Percentiles rank a stretch among this genome's conserved stretches.
Evolutionary conservation across 2,113 vertebrate species (phyloP).

Genomic region (Sprattus sprattus): DNA sequence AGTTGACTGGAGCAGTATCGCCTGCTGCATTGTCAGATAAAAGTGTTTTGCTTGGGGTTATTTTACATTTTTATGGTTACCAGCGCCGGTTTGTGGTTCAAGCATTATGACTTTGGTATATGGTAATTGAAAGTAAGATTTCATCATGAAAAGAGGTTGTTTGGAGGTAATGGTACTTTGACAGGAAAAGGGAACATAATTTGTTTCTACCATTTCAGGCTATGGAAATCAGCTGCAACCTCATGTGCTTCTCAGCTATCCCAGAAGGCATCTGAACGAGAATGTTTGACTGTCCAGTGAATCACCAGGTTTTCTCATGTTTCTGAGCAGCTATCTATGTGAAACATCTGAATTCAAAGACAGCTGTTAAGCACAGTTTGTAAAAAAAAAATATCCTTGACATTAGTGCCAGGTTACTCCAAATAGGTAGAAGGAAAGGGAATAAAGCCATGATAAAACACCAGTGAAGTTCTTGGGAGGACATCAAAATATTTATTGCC

Average conservation of each 20-base stretch:
- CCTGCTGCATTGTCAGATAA: background rate
- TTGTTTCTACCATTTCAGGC: background rate
- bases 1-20: background rate
- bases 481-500: constrained; percentile 26
- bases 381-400: background rate
- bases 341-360: constrained; percentile 21
- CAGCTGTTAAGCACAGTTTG: background rate
- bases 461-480: background rate
- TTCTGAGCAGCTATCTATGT: background rate
- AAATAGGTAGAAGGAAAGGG: background rate
- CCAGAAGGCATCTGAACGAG: background rate
- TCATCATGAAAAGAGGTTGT: background rate
- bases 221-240: background rate
- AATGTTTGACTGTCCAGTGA: background rate
- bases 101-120: background rate
- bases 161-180: background rate
- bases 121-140: background rate
- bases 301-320: background rate
- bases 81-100: background rate
- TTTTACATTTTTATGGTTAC: background rate
- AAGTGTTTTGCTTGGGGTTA: background rate
- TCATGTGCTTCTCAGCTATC: background rate
- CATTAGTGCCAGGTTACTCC: background rate
- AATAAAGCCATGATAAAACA: background rate
- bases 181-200: background rate